Percentiles rank a stretch among this genome's conserved stretches.
Evolutionary conservation across 2,113 vertebrate species (phyloP).

Genomic region (Ctenodactylus gundi): DNA sequence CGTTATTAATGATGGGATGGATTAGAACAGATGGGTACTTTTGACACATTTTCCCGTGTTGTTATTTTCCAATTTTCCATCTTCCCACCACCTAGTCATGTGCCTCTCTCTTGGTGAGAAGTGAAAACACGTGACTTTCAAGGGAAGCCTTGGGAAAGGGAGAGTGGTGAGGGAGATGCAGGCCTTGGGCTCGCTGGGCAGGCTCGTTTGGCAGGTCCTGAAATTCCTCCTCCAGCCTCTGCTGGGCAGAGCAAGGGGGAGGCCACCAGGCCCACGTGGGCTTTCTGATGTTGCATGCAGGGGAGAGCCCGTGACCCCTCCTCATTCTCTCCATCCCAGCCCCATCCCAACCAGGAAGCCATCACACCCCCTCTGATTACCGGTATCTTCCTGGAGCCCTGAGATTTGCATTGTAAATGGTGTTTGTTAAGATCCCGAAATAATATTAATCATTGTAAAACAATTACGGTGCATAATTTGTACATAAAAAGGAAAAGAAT

Average conservation of each 20-base stretch:
- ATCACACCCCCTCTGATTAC: conserved; percentile 40
- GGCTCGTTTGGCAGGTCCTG: rapidly evolving
- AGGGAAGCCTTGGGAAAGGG: conserved; percentile 34
- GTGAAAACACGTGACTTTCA: conserved; percentile 49
- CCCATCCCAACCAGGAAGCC: background rate
- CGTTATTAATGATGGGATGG: conserved; percentile 65
- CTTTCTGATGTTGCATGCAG: background rate
- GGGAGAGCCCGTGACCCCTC: background rate
- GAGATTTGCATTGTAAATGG: conserved; percentile 77
- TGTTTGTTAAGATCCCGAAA: conserved; percentile 71
- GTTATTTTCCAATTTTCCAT: conserved; percentile 73
- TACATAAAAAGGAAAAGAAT: conserved; percentile 69
- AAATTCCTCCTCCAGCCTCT: background rate
- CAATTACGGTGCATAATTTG: conserved; percentile 75
- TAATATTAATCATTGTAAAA: conserved; percentile 77
- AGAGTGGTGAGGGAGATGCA: background rate
- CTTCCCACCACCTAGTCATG: conserved; percentile 73
- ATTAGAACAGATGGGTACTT: conserved; percentile 78
- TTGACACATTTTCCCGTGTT: conserved; percentile 76
- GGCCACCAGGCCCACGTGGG: rapidly evolving
- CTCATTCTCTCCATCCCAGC: background rate
- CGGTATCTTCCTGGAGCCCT: conserved; percentile 36
- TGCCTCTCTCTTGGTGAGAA: conserved; percentile 68
- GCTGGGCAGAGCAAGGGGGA: background rate
- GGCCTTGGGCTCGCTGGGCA: background rate